Evolutionary conservation across 2,113 vertebrate genomes (phyloP), one percentile per base, ranked within the genome.

Genomic region (Tachysurus fulvidraco): DNA sequence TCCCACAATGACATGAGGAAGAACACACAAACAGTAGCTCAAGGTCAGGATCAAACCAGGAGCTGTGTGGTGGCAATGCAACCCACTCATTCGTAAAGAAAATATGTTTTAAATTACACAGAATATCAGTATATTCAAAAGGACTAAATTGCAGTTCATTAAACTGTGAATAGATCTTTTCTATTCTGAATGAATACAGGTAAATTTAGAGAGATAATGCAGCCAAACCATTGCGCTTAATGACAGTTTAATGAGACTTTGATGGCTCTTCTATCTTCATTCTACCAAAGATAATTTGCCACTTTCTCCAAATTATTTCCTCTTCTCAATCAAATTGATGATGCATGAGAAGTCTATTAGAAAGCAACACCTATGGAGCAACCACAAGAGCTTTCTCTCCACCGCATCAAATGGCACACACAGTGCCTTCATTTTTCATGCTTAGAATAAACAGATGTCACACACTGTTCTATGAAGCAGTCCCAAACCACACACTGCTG

Each of bases 381-480:
- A 73, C 80, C 83, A 83, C 65, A 19, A 73, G 86, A 83, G 80
- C 64, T 52, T 79, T 84, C 52, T 60, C 25, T 5, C 64, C 30
- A 11, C 46, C 4, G 52, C 60, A 71, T 87, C 88, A 92, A 92
- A 81, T 90, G 91, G 85, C 92, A 92, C 85, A 89, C 88, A 89
- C 84, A 64, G 79, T 12, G 60, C 85, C 82, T 91, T 91, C 92
- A 94, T 95, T 93, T 93, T 94, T 95, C 94, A 93, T 93, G 91
- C 90, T 95, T 94, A 93, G 88, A 93, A 92, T 83, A 92, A 93
- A 95, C 93, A 93, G 91, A 90, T 92, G 92, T 94, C 91, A 91
- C 90, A 92, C 87, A 84, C 88, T 81, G 36, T 28, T 67, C 79
- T 36, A 86, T 64, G 25, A 87, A 86, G 77, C 28, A 64, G 67